A percentile compares a stretch with the other conserved stretches of the same genome.
Evolutionary conservation across 2,888 invertebrate genomes (phyloP).

Genomic region (Ectemnius cavifrons): DNA sequence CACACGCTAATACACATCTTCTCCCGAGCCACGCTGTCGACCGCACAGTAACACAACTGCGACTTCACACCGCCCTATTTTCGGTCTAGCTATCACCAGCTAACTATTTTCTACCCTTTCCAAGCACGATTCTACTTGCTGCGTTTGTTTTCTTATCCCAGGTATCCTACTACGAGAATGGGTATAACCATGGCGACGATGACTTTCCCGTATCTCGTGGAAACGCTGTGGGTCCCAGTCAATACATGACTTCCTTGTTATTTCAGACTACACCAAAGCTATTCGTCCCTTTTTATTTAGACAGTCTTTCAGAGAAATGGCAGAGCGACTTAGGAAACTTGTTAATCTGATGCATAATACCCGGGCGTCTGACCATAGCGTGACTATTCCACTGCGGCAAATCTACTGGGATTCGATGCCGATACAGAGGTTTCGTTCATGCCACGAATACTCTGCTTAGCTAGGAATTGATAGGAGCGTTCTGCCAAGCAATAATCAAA

Average conservation of each 20-base stretch:
- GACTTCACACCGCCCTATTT: slow-evolving; percentile 67
- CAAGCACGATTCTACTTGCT: slow-evolving; percentile 32
- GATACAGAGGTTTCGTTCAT: too few relatives aligned
- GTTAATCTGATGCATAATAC: too few relatives aligned
- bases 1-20: slow-evolving; percentile 48
- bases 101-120: slow-evolving; percentile 32
- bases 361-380: too few relatives aligned
- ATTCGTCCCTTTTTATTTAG: not conserved
- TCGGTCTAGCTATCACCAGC: slow-evolving; percentile 47
- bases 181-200: slow-evolving; percentile 12
- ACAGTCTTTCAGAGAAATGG: too few relatives aligned
- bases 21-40: slow-evolving; percentile 34
- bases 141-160: slow-evolving; percentile 44
- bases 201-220: slow-evolving; percentile 47
- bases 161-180: slow-evolving; percentile 15
- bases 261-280: slow-evolving; percentile 22
- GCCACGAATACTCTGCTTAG: too few relatives aligned
- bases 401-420: too few relatives aligned
- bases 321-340: too few relatives aligned
- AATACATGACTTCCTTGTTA: slow-evolving; percentile 44
- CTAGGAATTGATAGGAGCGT: too few relatives aligned
- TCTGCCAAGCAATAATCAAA: too few relatives aligned
- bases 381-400: too few relatives aligned
- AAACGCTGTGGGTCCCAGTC: slow-evolving; percentile 26
- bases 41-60: slow-evolving; percentile 47